These are phyloP conservation scores for Athetis lepigone DNA, from an alignment of 2,888 invertebrate species.

Conservation along the genomic window DNA sequence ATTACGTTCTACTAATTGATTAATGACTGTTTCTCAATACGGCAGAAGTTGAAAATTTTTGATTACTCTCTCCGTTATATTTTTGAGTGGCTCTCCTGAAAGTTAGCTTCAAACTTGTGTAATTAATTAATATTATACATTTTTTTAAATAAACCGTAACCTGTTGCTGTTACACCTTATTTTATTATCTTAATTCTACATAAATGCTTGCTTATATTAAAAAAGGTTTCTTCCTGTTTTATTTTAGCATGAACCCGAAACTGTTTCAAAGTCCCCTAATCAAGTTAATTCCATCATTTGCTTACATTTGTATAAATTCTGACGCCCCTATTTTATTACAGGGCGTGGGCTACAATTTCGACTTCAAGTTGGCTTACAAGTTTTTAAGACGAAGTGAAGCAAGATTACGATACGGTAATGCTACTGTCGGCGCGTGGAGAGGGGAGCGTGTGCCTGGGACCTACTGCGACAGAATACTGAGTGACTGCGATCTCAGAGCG, in stretches of 20 bases:
- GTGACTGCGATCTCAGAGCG: constrained; percentile 93
- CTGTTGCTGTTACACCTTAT: not conserved
- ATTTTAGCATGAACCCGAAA: not conserved
- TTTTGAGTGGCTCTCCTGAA: constrained; percentile 33
- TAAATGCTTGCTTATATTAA: no score
- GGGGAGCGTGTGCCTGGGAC: constrained; percentile 94
- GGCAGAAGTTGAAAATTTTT: constrained; percentile 39
- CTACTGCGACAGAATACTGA: constrained; percentile 95
- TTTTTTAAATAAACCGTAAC: not conserved
- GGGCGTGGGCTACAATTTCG: constrained; percentile 95
- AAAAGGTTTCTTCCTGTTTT: not conserved
- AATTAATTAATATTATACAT: constrained; percentile 23
- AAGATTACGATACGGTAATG: constrained; percentile 94
- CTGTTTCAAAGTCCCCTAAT: not conserved
- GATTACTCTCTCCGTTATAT: constrained; percentile 36
- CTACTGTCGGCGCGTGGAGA: constrained; percentile 93
- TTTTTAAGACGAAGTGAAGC: constrained; percentile 94
- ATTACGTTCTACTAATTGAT: constrained; percentile 55
- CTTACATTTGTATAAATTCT: constrained; percentile 8
- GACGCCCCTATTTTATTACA: constrained; percentile 70
- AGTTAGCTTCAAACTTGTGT: constrained; percentile 9
- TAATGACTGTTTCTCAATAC: constrained; percentile 50
- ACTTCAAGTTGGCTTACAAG: constrained; percentile 96
- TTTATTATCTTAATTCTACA: not conserved
- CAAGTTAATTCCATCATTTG: not conserved